Conservation (phyloP, 2,113 vertebrate genomes). For the Nesogale talazaci region DNA sequence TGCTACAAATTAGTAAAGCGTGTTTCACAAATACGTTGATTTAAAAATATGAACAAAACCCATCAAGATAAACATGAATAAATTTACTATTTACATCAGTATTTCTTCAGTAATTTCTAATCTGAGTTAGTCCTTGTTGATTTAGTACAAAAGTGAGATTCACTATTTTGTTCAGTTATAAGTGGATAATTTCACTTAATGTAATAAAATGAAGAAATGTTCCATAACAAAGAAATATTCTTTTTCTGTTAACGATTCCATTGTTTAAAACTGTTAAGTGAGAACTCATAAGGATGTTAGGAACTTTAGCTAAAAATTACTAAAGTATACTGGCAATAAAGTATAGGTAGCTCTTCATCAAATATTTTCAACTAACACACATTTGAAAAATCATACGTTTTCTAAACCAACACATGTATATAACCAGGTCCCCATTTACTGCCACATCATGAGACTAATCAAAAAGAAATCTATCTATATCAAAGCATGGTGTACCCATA, state of each 20-base stretch:
- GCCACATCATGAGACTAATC: constrained; percentile 4
- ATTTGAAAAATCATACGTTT: not conserved
- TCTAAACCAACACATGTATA: not conserved
- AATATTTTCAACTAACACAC: constrained; percentile 21
- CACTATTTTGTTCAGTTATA: constrained; percentile 60
- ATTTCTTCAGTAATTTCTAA: constrained; percentile 62
- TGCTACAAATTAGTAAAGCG: constrained; percentile 38
- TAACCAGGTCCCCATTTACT: not conserved
- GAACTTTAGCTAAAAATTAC: constrained; percentile 32
- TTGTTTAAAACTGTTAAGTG: not conserved
- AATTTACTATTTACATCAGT: constrained; percentile 64
- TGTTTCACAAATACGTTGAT: constrained; percentile 58
- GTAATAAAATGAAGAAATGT: constrained; percentile 31
- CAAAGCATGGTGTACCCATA: not conserved
- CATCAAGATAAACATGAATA: constrained; percentile 59
- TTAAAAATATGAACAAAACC: constrained; percentile 66
- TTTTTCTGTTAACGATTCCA: constrained; percentile 56
- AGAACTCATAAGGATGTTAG: constrained; percentile 33
- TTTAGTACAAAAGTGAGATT: constrained; percentile 51
- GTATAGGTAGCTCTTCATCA: not conserved
- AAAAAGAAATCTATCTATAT: constrained; percentile 27
- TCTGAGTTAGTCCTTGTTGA: constrained; percentile 5
- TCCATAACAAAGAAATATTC: constrained; percentile 5
- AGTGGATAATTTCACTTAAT: constrained; percentile 43
- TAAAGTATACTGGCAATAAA: not conserved